Conservation (phyloP, 2,888 invertebrate genomes). For the Disparrhopalites patrizii region DNA sequence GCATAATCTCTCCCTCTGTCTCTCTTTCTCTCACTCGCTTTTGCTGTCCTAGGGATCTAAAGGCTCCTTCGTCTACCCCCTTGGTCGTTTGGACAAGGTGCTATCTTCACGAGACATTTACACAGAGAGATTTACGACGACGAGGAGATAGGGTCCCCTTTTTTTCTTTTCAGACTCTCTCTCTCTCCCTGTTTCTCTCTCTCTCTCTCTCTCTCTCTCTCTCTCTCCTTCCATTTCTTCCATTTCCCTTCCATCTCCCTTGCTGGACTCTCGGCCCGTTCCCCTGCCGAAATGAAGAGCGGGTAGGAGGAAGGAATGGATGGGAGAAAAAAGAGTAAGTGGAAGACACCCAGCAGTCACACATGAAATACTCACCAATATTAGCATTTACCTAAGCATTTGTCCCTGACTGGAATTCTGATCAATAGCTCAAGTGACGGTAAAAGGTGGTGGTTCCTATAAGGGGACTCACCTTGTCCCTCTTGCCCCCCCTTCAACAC, state of each 20-base stretch:
- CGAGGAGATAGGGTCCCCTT: conserved; percentile 43
- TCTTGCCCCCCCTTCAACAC: not conserved
- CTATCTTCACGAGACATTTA: conserved; percentile 34
- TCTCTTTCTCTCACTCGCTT: too few relatives aligned
- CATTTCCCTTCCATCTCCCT: not conserved
- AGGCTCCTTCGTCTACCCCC: not conserved
- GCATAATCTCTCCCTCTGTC: conserved; percentile 13
- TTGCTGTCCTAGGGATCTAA: too few relatives aligned
- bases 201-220: conserved; percentile 7
- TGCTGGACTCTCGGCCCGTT: not conserved
- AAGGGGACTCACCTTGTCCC: conserved; percentile 14
- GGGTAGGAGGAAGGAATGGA: too few relatives aligned
- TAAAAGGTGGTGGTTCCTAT: too few relatives aligned
- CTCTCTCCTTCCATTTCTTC: too few relatives aligned
- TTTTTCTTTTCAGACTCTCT: not conserved
- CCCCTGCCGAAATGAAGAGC: conserved; percentile 5
- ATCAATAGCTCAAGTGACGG: conserved; percentile 1
- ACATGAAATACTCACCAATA: conserved; percentile 39
- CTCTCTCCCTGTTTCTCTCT: not conserved
- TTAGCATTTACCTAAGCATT: conserved; percentile 39
- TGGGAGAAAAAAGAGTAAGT: too few relatives aligned
- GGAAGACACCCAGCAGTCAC: conserved; percentile 20
- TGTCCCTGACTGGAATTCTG: conserved; percentile 21
- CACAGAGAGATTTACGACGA: conserved; percentile 44
- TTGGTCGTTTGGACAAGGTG: conserved; percentile 48